Conservation (phyloP, 2,888 invertebrate species). For the Aleiodes alternator region DNA sequence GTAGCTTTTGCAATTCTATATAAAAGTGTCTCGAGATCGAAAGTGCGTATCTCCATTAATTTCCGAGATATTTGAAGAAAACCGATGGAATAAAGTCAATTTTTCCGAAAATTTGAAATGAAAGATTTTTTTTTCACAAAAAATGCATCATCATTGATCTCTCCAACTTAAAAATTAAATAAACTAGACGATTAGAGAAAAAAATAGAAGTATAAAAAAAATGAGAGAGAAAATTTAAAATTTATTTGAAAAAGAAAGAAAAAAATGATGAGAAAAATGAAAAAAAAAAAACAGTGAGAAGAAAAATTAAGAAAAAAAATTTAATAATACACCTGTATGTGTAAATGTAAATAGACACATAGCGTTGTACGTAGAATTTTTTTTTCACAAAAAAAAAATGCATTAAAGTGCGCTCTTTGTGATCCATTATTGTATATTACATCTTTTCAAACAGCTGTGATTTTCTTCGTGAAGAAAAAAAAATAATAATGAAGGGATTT, state of each 20-base stretch:
- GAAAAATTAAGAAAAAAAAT: conserved; percentile 25
- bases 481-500: conserved; percentile 16
- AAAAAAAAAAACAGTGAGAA: conserved; percentile 13
- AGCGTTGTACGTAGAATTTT: conserved; percentile 46
- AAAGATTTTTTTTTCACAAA: neutral
- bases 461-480: conserved; percentile 63
- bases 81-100: no score
- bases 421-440: conserved; percentile 49
- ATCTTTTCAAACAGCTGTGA: conserved; percentile 68
- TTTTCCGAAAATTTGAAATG: no score
- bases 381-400: conserved; percentile 46
- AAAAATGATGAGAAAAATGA: neutral
- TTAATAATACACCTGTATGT: conserved; percentile 44
- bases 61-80: no score
- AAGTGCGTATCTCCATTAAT: no score
- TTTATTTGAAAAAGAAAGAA: neutral
- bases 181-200: neutral
- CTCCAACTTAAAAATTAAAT: conserved; percentile 12
- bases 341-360: conserved; percentile 50
- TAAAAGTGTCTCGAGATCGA: no score
- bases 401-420: conserved; percentile 49
- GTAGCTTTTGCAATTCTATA: no score
- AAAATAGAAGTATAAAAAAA: conserved; percentile 22
- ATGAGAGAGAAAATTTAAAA: neutral
- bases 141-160: conserved; percentile 25